These are phyloP conservation scores for Drosophila busckii DNA, from an alignment of 1,140 invertebrate species.

Conservation along the genomic window DNA sequence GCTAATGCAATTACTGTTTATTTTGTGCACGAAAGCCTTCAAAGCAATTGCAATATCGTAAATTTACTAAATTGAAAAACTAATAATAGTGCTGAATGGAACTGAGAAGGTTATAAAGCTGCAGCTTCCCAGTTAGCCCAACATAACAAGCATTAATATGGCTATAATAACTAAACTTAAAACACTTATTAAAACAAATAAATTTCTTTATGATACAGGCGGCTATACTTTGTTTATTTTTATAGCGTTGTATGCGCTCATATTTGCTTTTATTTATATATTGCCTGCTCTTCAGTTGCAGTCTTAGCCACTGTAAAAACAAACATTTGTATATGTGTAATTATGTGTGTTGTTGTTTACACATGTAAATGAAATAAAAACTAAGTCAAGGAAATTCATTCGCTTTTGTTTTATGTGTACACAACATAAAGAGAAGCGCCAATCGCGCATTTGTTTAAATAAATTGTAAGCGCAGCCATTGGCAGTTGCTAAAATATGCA, in stretches of 20 bases:
- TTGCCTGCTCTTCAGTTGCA: slow-evolving; percentile 18
- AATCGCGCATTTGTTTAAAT: not conserved
- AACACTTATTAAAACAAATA: slow-evolving; percentile 22
- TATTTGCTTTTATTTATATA: slow-evolving; percentile 24
- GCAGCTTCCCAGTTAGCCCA: too few species aligned
- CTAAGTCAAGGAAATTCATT: slow-evolving; percentile 17
- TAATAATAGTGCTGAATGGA: too few species aligned
- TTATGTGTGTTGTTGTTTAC: slow-evolving; percentile 7
- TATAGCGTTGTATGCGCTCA: not conserved
- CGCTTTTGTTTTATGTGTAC: too few species aligned
- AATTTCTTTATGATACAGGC: too few species aligned
- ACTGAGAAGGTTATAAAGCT: too few species aligned
- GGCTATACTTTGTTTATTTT: not conserved
- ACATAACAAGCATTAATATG: too few species aligned
- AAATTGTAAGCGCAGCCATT: not conserved
- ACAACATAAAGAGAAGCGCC: not conserved
- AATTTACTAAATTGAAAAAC: slow-evolving; percentile 33
- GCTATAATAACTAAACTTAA: too few species aligned
- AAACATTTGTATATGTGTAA: too few species aligned
- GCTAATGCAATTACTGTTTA: slow-evolving; percentile 3
- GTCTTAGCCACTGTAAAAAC: slow-evolving; percentile 4
- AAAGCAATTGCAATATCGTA: slow-evolving; percentile 48
- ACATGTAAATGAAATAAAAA: not conserved
- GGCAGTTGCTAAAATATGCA: not conserved
- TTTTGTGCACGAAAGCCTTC: slow-evolving; percentile 46